phyloP scores from a whole-genome alignment of 2,113 vertebrate species.

The Psilopogon haemacephalus region DNA sequence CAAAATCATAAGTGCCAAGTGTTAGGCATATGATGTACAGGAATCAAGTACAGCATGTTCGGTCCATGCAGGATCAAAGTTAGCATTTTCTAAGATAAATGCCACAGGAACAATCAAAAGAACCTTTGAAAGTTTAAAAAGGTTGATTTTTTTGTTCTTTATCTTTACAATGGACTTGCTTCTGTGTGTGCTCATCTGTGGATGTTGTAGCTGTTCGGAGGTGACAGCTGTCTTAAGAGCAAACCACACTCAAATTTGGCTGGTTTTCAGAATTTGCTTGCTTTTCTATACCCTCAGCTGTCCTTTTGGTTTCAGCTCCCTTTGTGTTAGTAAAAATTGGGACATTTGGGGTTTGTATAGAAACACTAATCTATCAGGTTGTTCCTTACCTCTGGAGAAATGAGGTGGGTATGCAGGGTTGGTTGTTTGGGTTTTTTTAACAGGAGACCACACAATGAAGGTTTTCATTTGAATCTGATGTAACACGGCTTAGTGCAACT shows the following conservation, averaged over 20 bases:
- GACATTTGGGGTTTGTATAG: background rate
- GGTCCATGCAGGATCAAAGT: background rate
- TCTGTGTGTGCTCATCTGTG: background rate
- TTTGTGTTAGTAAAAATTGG: slow-evolving; percentile 21
- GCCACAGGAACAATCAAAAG: background rate
- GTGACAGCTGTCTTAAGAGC: background rate
- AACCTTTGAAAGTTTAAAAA: background rate
- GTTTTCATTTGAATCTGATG: background rate
- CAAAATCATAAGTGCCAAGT: background rate
- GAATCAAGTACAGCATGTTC: background rate
- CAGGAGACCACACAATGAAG: background rate
- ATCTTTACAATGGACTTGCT: background rate
- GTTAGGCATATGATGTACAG: background rate
- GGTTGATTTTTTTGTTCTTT: background rate
- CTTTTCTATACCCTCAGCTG: background rate
- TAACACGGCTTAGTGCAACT: background rate
- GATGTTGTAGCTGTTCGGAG: background rate
- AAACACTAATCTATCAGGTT: background rate
- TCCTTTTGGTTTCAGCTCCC: background rate
- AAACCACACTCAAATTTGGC: background rate
- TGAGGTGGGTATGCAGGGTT: background rate
- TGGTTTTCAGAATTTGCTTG: background rate
- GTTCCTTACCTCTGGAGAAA: background rate
- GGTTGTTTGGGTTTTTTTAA: background rate
- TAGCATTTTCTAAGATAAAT: background rate